Conservation (phyloP, 2,113 vertebrate species). For the Gorsachius goisagi region DNA sequence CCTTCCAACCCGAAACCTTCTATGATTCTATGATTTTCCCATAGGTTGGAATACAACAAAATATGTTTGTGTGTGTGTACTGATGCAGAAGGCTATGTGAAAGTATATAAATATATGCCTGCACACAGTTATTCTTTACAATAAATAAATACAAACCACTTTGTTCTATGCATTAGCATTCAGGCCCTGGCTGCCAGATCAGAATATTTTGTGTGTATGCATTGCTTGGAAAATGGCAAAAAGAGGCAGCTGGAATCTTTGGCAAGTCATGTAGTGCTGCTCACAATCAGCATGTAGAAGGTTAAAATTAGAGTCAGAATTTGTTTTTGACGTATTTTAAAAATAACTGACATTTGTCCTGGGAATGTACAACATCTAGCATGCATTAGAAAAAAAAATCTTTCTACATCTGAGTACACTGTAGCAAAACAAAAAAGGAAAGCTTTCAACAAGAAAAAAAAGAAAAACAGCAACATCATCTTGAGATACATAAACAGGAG, state of each 20-base stretch:
- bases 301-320: constrained; percentile 58
- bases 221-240: constrained; percentile 8
- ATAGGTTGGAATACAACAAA: not conserved
- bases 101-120: not conserved
- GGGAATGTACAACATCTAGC: constrained; percentile 18
- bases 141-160: not conserved
- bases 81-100: not conserved
- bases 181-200: not conserved
- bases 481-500: constrained; percentile 7
- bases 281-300: constrained; percentile 15
- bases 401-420: not conserved
- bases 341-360: constrained; percentile 61
- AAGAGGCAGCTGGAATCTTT: constrained; percentile 26
- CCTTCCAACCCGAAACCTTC: too few species aligned
- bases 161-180: not conserved
- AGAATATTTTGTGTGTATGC: not conserved
- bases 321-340: constrained; percentile 36
- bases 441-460: not conserved
- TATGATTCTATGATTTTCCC: too few species aligned
- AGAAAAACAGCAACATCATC: not conserved
- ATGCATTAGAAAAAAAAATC: not conserved
- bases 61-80: not conserved
- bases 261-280: not conserved
- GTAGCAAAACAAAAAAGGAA: constrained; percentile 28
- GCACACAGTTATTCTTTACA: not conserved